Base-by-base conservation (phyloP, 1,140 invertebrate genomes). In the Chrysopa pallens region DNA sequence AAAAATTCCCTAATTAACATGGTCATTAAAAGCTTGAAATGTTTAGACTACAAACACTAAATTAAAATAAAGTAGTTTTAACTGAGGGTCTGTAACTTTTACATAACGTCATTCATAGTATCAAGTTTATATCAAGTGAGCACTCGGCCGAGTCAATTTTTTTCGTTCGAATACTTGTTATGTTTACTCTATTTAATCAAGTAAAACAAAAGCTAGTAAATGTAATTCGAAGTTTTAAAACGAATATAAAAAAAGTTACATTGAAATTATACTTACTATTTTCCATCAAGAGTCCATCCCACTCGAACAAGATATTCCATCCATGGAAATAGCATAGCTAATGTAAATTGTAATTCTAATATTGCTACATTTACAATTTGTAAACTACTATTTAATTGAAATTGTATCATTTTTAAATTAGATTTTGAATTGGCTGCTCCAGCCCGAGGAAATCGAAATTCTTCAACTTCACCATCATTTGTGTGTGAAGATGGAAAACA, bases 301-400 rank as follows among this genome's bases (percentile, higher is more conserved):
- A 84, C 84, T 50, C 92, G 70, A 1, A 93, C 84, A 47, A 97
- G 69, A 61, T 97, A 97, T 55, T 98, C 93, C 63, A 83, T 78
- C 81, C 85, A 90, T 0, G 87, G 81, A 58, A 92, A 94, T 42
- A 86, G 70, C 13, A 75, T 72, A 13, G 74, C 69, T 8, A 93
- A 59, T 3, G 79, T 74, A 52, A 79, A 77, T 23, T 76, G 69
- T 40, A 92, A 57, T 48, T 86, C 82, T 48, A 80, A 64, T 47
- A 70, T 73, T 46, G 72, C 70, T 38, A 80, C 62, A 51, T 81
- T 72, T 13, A 67, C 62, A 17, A 82, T 76, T 59, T 80, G 72
- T 39, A 74, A 63, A 38, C 66, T 65, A 40, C 79, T 71, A 41
- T 71, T 70, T 6, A 88, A 53, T 46, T 72, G 71, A 59, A 97